Evolutionary conservation across 2,113 vertebrate species (phyloP).

Genomic region (Apteryx mantelli): DNA sequence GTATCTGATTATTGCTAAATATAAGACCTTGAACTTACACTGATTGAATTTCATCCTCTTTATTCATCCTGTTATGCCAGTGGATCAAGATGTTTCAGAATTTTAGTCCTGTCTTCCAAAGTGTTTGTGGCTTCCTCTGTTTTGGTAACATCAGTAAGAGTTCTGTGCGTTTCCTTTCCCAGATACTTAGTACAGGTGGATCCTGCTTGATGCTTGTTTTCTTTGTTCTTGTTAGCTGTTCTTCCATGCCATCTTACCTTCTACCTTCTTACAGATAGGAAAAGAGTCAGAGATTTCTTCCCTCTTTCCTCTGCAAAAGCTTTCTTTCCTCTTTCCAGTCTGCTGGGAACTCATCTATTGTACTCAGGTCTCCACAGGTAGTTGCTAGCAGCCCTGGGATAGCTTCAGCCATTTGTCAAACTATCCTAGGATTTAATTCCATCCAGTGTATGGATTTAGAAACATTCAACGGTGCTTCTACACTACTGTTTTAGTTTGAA

Average conservation of each 20-base stretch:
- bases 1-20: not conserved
- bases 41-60: not conserved
- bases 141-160: not conserved
- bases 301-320: not conserved
- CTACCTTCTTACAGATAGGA: not conserved
- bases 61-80: not conserved
- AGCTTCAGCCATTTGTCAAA: not conserved
- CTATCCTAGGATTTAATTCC: not conserved
- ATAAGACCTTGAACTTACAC: not conserved
- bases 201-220: not conserved
- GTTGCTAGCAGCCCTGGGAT: not conserved
- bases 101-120: not conserved
- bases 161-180: not conserved
- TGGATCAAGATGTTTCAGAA: not conserved
- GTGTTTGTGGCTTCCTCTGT: not conserved
- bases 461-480: rapidly evolving
- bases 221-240: not conserved
- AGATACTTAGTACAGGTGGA: not conserved
- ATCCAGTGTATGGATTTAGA: rapidly evolving
- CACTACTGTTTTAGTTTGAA: not conserved
- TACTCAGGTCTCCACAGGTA: not conserved
- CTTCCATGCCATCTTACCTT: not conserved
- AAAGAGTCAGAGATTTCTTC: not conserved
- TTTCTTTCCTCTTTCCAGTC: not conserved
- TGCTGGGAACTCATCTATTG: not conserved